Conservation (phyloP, 2,797 vertebrate genomes). For the Gallinago nigripennis region DNA sequence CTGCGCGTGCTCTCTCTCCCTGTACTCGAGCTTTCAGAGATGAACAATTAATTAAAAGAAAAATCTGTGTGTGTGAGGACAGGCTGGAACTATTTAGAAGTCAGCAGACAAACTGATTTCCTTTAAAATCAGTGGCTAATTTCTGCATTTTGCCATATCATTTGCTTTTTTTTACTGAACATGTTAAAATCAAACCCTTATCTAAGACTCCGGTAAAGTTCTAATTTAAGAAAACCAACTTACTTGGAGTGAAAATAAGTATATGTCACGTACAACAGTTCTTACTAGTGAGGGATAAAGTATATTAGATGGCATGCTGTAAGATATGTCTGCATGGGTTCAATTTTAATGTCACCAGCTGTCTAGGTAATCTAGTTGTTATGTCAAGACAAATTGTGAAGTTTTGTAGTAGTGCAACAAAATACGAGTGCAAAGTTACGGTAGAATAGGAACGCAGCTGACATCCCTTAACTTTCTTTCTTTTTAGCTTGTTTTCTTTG, state of each 20-base stretch:
- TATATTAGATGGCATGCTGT: neutral
- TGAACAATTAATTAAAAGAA: neutral
- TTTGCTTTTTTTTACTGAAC: neutral
- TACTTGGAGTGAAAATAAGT: neutral
- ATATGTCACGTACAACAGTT: accelerated
- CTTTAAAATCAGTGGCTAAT: neutral
- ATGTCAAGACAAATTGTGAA: neutral
- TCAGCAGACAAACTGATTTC: neutral
- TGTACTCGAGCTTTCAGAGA: neutral
- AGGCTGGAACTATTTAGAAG: neutral
- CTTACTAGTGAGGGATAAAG: neutral
- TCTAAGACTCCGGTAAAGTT: neutral
- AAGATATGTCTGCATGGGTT: neutral
- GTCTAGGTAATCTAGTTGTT: neutral
- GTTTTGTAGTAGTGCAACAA: neutral
- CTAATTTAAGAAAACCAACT: neutral
- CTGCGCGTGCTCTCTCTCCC: neutral
- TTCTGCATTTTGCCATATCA: neutral
- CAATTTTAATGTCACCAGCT: neutral
- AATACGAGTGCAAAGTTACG: neutral
- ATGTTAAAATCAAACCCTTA: neutral
- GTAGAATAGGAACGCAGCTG: neutral
- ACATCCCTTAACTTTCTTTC: neutral
- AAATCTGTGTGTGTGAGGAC: neutral
- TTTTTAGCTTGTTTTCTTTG: neutral